phyloP scores from a whole-genome alignment of 2,888 invertebrate species.

The Apamea sordens region DNA sequence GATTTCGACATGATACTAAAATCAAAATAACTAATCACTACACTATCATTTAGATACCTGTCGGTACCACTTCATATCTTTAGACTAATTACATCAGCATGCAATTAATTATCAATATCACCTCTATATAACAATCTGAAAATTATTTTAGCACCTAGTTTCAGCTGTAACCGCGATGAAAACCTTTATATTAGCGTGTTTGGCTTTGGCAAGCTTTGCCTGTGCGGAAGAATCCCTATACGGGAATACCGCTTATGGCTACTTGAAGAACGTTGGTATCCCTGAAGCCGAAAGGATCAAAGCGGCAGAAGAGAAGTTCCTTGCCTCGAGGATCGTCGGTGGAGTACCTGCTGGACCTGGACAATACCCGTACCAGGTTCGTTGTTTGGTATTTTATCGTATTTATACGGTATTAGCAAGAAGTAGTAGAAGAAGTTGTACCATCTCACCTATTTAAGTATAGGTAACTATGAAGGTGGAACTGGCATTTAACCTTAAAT shows the following conservation, averaged over 20 bases:
- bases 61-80: slow-evolving; percentile 3
- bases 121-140: slow-evolving; percentile 34
- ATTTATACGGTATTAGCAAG: background rate
- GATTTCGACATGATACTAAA: slow-evolving; percentile 34
- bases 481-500: background rate
- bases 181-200: slow-evolving; percentile 55
- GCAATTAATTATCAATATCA: slow-evolving; percentile 20
- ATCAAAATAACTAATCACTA: slow-evolving; percentile 29
- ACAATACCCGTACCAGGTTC: slow-evolving; percentile 60
- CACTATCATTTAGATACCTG: slow-evolving; percentile 26
- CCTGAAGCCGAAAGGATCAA: slow-evolving; percentile 75
- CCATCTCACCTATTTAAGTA: background rate
- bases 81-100: slow-evolving; percentile 24
- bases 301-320: slow-evolving; percentile 70
- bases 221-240: slow-evolving; percentile 40
- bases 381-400: background rate
- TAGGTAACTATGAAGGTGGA: background rate
- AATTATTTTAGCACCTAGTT: slow-evolving; percentile 28
- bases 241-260: slow-evolving; percentile 71
- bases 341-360: slow-evolving; percentile 64
- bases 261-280: slow-evolving; percentile 74
- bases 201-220: slow-evolving; percentile 51
- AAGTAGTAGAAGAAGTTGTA: too few species aligned
- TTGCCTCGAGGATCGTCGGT: slow-evolving; percentile 72
- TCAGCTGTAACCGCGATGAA: slow-evolving; percentile 52